phyloP scores from a whole-genome alignment of 2,113 vertebrate species.

The Ciconia boyciana region DNA sequence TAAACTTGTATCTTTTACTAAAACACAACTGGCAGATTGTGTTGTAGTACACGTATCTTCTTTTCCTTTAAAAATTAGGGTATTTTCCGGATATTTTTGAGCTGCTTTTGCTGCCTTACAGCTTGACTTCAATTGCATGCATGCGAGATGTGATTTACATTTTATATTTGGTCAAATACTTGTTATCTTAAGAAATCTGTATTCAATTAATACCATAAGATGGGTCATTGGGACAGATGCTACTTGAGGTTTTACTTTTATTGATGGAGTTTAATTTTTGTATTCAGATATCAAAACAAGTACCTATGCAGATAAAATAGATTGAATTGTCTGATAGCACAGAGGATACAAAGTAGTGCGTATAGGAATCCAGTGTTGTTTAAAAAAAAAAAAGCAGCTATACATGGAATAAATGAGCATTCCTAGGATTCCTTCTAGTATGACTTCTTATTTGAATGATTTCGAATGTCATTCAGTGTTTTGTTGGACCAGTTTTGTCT shows the following conservation, averaged over 20 bases:
- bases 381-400: background rate
- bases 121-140: background rate
- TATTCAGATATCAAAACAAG: background rate
- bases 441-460: background rate
- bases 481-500: background rate
- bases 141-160: background rate
- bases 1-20: background rate
- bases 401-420: background rate
- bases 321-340: background rate
- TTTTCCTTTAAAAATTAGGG: background rate
- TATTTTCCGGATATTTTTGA: background rate
- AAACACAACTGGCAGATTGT: background rate
- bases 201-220: background rate
- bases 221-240: background rate
- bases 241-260: background rate
- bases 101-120: background rate
- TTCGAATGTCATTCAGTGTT: background rate
- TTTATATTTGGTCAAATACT: background rate
- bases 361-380: background rate
- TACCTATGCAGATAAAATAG: background rate
- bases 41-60: background rate
- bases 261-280: background rate
- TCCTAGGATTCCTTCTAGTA: background rate
- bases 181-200: background rate
- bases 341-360: background rate